Evolutionary conservation across 2,888 invertebrate species (phyloP).

Genomic region (Anoplius nigerrimus): DNA sequence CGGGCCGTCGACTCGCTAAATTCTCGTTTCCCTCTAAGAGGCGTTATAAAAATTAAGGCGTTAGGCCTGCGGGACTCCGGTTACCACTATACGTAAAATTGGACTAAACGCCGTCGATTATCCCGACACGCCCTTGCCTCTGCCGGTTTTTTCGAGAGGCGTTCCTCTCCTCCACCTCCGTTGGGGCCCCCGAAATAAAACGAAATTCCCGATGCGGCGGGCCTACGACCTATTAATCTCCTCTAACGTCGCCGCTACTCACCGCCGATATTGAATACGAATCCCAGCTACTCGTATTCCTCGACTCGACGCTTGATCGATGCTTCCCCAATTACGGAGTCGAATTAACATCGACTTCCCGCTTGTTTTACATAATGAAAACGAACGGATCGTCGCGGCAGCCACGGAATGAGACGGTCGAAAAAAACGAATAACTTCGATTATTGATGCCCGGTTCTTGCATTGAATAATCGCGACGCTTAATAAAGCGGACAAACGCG

Average conservation of each 20-base stretch:
- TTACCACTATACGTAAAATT: too few relatives aligned
- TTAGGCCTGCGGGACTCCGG: too few relatives aligned
- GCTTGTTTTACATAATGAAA: too few relatives aligned
- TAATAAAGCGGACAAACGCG: not conserved
- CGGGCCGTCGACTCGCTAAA: too few relatives aligned
- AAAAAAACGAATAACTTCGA: too few relatives aligned
- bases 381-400: too few relatives aligned
- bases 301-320: not conserved
- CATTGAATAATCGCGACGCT: not conserved
- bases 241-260: not conserved
- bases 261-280: not conserved
- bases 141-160: constrained; percentile 5
- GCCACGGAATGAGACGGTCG: too few relatives aligned
- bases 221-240: constrained; percentile 13
- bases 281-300: constrained; percentile 20
- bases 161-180: not conserved
- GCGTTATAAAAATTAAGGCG: too few relatives aligned
- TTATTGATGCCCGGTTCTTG: too few relatives aligned
- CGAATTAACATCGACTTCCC: too few relatives aligned
- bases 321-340: too few relatives aligned
- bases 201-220: constrained; percentile 12
- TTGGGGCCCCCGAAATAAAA: not conserved
- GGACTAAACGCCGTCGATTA: constrained; percentile 13
- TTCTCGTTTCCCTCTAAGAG: too few relatives aligned
- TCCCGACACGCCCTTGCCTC: constrained; percentile 36